Evolutionary conservation across 2,113 vertebrate species (phyloP).

Genomic region (Micronycteris hirsuta): DNA sequence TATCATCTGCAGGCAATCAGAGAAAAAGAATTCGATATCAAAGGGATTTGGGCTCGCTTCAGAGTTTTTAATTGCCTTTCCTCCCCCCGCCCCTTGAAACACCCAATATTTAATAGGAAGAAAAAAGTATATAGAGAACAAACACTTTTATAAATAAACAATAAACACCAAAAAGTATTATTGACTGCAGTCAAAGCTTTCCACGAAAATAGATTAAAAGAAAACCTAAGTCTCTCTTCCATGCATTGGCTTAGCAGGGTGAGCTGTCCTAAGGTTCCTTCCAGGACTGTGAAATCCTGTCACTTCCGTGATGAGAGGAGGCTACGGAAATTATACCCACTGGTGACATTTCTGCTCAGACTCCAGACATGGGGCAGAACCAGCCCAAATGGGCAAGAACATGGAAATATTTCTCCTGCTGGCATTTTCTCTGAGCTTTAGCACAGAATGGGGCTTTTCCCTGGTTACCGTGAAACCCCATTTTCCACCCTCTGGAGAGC

Average conservation of each 20-base stretch:
- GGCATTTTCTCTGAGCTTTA: not conserved
- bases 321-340: not conserved
- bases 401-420: not conserved
- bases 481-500: not conserved
- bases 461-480: not conserved
- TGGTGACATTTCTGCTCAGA: constrained; percentile 1
- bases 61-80: constrained; percentile 48
- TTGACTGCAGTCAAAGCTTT: not conserved
- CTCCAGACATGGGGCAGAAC: not conserved
- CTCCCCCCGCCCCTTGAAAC: not conserved
- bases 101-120: constrained; percentile 33
- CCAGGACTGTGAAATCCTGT: not conserved
- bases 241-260: constrained; percentile 9
- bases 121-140: constrained; percentile 29
- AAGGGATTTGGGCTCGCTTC: constrained; percentile 51
- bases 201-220: constrained; percentile 31
- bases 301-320: not conserved
- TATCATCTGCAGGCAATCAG: constrained; percentile 43
- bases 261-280: not conserved
- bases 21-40: constrained; percentile 49
- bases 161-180: constrained; percentile 35
- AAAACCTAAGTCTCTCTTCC: not conserved
- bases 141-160: constrained; percentile 58
- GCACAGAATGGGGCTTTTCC: not conserved
- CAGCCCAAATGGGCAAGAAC: not conserved